A percentile compares a stretch with the other conserved stretches of the same genome.
Evolutionary conservation across 2,797 vertebrate species (phyloP).

Genomic region (Erithacus rubecula): DNA sequence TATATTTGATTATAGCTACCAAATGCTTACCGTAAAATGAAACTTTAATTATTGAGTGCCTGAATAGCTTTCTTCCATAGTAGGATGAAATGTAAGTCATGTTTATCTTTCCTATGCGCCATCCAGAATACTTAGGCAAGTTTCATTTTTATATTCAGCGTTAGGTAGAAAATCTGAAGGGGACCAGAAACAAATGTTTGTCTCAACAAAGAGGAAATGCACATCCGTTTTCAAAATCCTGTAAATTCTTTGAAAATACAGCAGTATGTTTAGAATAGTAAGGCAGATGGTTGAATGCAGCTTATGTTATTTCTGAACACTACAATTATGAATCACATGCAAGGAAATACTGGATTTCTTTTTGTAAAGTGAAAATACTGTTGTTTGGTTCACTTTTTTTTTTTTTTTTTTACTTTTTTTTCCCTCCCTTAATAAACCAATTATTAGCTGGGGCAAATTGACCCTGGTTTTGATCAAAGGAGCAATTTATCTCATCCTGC

Average conservation of each 20-base stretch:
- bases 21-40: neutral
- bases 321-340: neutral
- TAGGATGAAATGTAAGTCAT: neutral
- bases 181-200: neutral
- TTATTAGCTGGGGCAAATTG: slow-evolving; percentile 3
- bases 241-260: neutral
- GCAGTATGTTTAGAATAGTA: neutral
- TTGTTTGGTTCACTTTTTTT: neutral
- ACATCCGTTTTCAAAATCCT: neutral
- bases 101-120: neutral
- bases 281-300: neutral
- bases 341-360: neutral
- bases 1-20: neutral
- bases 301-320: neutral
- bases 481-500: slow-evolving; percentile 2
- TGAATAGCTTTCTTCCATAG: neutral
- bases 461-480: slow-evolving; percentile 41
- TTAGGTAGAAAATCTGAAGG: neutral
- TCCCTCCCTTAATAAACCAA: neutral
- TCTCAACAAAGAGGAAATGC: neutral
- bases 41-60: neutral
- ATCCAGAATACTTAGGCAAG: neutral
- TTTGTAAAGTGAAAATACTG: neutral
- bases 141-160: neutral
- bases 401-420: neutral